Evolutionary conservation across 2,113 vertebrate genomes (phyloP).

Genomic region (Lophura nycthemera): DNA sequence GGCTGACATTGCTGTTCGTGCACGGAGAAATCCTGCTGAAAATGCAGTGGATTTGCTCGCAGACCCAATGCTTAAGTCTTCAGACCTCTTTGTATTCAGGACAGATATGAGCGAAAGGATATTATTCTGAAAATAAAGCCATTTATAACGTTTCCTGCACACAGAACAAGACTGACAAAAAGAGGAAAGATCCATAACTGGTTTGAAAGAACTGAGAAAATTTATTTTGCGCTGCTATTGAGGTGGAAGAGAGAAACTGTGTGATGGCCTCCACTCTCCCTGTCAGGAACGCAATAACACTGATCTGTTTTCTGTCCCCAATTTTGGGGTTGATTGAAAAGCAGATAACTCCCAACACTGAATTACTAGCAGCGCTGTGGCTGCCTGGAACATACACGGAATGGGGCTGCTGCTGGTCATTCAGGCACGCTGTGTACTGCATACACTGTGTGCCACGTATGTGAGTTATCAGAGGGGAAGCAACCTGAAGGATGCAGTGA

Average conservation of each 20-base stretch:
- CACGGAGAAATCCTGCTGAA: neutral
- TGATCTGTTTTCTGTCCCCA: neutral
- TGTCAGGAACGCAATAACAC: neutral
- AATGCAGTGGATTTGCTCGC: neutral
- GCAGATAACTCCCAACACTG: neutral
- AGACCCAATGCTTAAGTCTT: neutral
- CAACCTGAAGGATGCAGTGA: neutral
- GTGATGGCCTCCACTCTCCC: neutral
- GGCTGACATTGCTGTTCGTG: neutral
- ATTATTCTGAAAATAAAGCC: neutral
- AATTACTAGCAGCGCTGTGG: neutral
- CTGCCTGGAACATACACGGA: neutral
- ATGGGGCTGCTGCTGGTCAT: neutral
- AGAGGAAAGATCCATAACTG: neutral
- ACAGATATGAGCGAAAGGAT: neutral
- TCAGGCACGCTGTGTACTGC: accelerated
- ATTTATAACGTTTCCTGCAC: neutral
- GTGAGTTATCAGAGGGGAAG: neutral
- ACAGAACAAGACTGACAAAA: neutral
- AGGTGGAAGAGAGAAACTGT: neutral
- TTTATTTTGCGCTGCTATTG: neutral
- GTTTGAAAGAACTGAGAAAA: neutral
- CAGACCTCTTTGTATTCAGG: neutral
- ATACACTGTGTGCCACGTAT: neutral
- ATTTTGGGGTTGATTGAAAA: neutral